Base-by-base conservation (phyloP, 2,797 vertebrate species). In the Mus spretus region DNA sequence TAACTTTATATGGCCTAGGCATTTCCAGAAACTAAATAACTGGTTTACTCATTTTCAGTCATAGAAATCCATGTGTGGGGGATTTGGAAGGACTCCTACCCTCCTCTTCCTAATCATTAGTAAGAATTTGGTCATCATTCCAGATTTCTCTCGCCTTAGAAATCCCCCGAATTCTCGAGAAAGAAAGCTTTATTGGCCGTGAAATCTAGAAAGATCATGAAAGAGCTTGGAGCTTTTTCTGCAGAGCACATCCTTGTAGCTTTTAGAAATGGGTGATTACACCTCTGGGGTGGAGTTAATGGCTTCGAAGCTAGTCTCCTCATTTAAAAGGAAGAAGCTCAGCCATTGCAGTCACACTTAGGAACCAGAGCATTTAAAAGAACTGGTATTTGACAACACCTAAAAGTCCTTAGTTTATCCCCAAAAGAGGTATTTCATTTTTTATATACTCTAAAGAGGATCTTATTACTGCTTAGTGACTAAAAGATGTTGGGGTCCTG, bases 141-240 rank as follows among this genome's bases (percentile, higher is more conserved):
- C 24, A 55, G 37, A 9, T 80, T 77, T 40, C 12, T 93, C 14
- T 78, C 40, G 57, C 95, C 47, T 90, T 90, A 59, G 91, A 95
- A 81, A 53, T 90, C 19, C 44, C 53, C 50, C 90, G 55, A 9
- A 31, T 90, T 95, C 59, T 88, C 47, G 13, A 80, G 90, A 79
- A 78, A n/a, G 9, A 31, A 90, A 86, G 78, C 86, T 92, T 95
- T 91, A 74, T 92, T 59, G 31, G 53, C 80, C 34, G 10, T 31
- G 75, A 87, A 86, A 82, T 90, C 80, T 96, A 84, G 77, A 61
- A 94, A 79, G 67, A 55, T 95, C 74, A 61, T n/a, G 80, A 78
- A 93, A 89, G 91, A 92, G 61, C 57, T n/a, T 50, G 26, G 24
- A 10, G 44, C 47, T 88, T 50, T 55, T 53, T 53, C 59, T 91